Evolutionary conservation across 2,888 invertebrate genomes (phyloP), one percentile per base, ranked within the genome.

Genomic region (Osmoderma eremita): DNA sequence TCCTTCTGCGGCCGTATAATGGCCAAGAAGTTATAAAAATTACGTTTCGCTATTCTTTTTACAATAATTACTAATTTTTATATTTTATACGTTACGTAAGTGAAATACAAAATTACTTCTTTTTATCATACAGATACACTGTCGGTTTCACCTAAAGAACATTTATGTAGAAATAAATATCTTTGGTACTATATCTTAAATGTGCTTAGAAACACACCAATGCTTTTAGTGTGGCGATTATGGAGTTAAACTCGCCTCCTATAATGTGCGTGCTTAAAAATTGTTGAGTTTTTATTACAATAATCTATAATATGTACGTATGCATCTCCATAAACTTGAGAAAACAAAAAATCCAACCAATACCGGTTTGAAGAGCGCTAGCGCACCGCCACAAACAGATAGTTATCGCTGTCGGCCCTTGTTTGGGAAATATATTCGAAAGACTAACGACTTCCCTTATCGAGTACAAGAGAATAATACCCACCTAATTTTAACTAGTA

Each of bases 371-470:
- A 6, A 24, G 10, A 30, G 30, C 10, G 6, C 6, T 8, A 8
- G 30, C 13, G 22, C 30, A 30, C 22, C 24, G 24, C 3, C 13
- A 63, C 22, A 50, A 42, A 50, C 39, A 63, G 63, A 63, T 63
- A 20, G 13, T 51, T 63, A 63, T 63, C 63, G 39, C 24, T 3
- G 24, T 58, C 58, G 18, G 51, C 41, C 51, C 51, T 50, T 63
- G 42, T 63, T 63, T 51, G 51, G 63, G 63, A 50, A 51, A 39
- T 50, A 50, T 54, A 63, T 67, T 54, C 54, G 48, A 63, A 54
- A 67, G 63, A 67, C 53, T 63, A 67, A 67, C 54, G 63, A 54
- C 54, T 48, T 39, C 38, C 36, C 48, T 54, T 67, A 67, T 67
- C 62, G 54, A 54, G 54, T 67, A 67, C 62, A 66, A 18, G 62